Conservation (phyloP, 1,140 invertebrate genomes). For the Drosophila dunni region DNA sequence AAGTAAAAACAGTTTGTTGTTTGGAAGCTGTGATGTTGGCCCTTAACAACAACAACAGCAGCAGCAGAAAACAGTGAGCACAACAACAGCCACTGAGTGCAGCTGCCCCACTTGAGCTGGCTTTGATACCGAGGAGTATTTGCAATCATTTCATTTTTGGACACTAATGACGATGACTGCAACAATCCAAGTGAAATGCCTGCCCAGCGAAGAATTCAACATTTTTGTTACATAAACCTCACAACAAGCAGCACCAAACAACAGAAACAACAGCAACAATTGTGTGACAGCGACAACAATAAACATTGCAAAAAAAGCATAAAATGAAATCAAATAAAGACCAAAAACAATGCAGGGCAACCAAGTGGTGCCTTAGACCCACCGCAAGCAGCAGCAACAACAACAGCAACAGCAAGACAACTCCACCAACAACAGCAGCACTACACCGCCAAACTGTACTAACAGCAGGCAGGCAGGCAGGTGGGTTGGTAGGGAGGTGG, state of each 20-base stretch:
- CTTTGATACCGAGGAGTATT: conserved; percentile 57
- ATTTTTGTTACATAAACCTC: conserved; percentile 60
- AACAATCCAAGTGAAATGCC: conserved; percentile 60
- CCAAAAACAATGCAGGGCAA: conserved; percentile 36
- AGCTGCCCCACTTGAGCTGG: conserved; percentile 31
- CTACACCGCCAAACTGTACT: no score
- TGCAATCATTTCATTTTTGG: conserved; percentile 76
- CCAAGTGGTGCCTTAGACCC: conserved; percentile 36
- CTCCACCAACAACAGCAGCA: background rate
- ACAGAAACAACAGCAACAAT: conserved; percentile 30
- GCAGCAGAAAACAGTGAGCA: background rate
- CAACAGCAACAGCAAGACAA: background rate
- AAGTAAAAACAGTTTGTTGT: conserved; percentile 66
- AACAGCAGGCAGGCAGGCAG: conserved; percentile 1
- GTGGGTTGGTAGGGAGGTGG: no score
- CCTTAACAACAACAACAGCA: conserved; percentile 13
- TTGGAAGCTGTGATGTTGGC: conserved; percentile 9
- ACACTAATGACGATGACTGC: conserved; percentile 75
- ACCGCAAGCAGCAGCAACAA: conserved; percentile 1
- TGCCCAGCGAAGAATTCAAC: conserved; percentile 73
- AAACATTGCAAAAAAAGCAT: conserved; percentile 71
- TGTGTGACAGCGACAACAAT: conserved; percentile 70
- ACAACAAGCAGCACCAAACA: conserved; percentile 8
- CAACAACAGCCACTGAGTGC: conserved; percentile 9
- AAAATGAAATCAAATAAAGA: conserved; percentile 48